phyloP scores from a whole-genome alignment of 2,888 invertebrate species.

The Chrysodeixis includens region DNA sequence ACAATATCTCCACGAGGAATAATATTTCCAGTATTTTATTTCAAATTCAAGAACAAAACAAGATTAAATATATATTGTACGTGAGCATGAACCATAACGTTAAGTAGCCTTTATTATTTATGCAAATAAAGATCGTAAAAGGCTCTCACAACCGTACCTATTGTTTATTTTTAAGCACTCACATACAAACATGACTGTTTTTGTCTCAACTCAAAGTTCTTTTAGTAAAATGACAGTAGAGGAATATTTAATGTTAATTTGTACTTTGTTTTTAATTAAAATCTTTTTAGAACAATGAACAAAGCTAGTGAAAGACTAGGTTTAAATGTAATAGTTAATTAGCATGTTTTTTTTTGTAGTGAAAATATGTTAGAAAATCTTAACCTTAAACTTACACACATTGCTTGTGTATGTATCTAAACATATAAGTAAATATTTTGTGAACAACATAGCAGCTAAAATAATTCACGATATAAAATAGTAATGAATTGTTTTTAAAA shows the following conservation, averaged over 20 bases:
- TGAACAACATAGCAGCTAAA: no score
- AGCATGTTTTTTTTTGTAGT: no score
- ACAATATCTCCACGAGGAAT: background rate
- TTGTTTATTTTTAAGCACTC: constrained; percentile 24
- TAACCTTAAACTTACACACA: no score
- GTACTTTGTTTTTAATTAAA: constrained; percentile 18
- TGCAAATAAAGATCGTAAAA: constrained; percentile 40
- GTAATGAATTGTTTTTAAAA: background rate
- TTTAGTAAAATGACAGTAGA: constrained; percentile 6
- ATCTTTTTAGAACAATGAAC: background rate
- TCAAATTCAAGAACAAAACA: constrained; percentile 38
- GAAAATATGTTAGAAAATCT: no score
- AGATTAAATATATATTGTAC: constrained; percentile 39
- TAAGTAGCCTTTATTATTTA: constrained; percentile 43
- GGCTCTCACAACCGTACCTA: constrained; percentile 33
- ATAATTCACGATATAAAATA: no score
- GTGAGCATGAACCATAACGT: constrained; percentile 41
- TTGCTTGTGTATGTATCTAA: no score
- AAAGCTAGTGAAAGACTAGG: no score
- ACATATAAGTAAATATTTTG: no score
- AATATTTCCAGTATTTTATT: constrained; percentile 20
- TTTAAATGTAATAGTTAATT: no score
- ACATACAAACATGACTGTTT: constrained; percentile 27
- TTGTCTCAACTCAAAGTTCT: constrained; percentile 20
- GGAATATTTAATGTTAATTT: constrained; percentile 16